Percentiles rank a stretch among this genome's conserved stretches.
Conservation (phyloP, 2,113 vertebrate genomes). For the Cynopterus brachyotis region DNA sequence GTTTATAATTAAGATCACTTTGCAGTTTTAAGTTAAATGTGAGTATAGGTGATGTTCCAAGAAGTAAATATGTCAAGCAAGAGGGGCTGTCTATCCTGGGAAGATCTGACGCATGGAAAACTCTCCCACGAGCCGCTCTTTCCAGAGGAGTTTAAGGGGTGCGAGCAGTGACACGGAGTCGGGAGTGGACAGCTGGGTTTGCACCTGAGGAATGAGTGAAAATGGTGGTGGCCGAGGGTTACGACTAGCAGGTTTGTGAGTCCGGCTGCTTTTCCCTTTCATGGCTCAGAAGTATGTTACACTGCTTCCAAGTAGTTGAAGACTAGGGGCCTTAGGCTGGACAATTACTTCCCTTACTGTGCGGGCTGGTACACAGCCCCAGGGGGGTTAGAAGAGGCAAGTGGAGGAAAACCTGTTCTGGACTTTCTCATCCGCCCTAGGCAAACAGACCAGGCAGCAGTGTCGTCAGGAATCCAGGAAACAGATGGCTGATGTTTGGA, state of each 20-base stretch:
- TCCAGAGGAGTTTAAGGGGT: not conserved
- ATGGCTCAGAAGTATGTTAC: not conserved
- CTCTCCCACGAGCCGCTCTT: not conserved
- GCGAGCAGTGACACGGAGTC: not conserved
- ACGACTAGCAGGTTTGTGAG: not conserved
- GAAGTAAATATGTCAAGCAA: not conserved
- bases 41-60: not conserved
- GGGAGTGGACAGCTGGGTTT: not conserved
- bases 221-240: not conserved
- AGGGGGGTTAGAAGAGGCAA: not conserved
- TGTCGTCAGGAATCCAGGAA: slow-evolving; percentile 55
- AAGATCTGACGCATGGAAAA: not conserved
- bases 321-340: not conserved
- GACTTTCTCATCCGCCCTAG: not conserved
- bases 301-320: not conserved
- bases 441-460: not conserved
- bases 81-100: no score
- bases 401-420: not conserved
- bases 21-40: not conserved
- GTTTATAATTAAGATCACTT: not conserved
- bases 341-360: not conserved
- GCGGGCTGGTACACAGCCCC: not conserved
- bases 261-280: not conserved
- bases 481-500: slow-evolving; percentile 63
- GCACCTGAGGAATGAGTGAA: not conserved